A percentile compares a stretch with the other conserved stretches of the same genome.
Conservation (phyloP, 1,140 invertebrate genomes). For the Apis florea region DNA sequence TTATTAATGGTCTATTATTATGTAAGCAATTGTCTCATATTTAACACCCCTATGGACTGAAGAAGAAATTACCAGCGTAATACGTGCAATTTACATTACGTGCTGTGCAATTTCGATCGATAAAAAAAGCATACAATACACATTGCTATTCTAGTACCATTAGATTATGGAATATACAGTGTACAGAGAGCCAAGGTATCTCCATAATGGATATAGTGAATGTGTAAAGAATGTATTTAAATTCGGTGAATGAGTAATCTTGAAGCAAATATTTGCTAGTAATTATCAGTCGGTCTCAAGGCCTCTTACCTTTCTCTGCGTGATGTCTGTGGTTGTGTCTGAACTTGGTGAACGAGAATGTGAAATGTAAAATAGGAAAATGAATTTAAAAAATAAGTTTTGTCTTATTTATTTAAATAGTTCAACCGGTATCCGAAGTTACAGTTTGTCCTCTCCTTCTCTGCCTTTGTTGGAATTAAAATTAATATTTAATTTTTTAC, state of each 20-base stretch:
- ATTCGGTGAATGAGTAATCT: conserved; percentile 24
- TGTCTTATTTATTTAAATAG: conserved; percentile 1
- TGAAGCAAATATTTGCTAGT: neutral
- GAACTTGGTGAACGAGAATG: conserved; percentile 33
- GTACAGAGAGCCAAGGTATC: neutral
- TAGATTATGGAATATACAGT: neutral
- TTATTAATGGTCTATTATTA: conserved; percentile 30
- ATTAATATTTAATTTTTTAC: neutral
- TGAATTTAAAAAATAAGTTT: conserved; percentile 16
- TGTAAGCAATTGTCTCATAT: conserved; percentile 11
- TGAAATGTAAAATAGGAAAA: neutral
- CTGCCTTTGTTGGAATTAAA: neutral
- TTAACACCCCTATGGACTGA: neutral
- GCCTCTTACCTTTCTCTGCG: conserved; percentile 32
- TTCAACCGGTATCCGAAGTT: conserved; percentile 1
- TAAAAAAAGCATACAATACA: neutral
- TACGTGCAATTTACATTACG: neutral
- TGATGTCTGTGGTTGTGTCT: neutral
- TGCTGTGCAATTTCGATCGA: neutral
- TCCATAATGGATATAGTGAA: neutral
- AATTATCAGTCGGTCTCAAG: conserved; percentile 28
- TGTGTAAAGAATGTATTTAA: neutral
- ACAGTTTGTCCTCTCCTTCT: neutral
- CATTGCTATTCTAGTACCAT: neutral
- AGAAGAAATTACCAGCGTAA: conserved; percentile 10